phyloP scores from a whole-genome alignment of 2,888 invertebrate species.

The Unio pictorum region DNA sequence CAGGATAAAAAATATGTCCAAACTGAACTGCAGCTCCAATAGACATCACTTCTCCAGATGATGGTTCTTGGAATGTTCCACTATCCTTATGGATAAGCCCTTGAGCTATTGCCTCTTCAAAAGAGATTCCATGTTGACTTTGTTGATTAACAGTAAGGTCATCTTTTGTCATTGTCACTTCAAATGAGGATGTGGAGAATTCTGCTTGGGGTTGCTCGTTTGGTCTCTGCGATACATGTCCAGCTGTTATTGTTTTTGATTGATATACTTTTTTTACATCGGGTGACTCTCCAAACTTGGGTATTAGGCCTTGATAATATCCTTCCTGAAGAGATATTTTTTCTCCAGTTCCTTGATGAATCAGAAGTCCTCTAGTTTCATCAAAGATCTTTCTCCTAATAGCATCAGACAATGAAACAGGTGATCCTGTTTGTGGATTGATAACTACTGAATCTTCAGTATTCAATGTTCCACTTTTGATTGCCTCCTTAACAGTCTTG shows the following conservation, averaged over 20 bases:
- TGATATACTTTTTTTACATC: too few species aligned
- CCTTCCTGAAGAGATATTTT: constrained; percentile 86
- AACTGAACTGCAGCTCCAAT: constrained; percentile 75
- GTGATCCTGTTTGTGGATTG: constrained; percentile 78
- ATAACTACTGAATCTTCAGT: constrained; percentile 49
- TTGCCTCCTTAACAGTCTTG: constrained; percentile 72
- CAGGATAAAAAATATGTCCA: constrained; percentile 81
- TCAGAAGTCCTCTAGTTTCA: constrained; percentile 84
- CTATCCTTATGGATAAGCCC: constrained; percentile 77
- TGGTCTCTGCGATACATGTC: constrained; percentile 18
- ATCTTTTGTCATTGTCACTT: constrained; percentile 22
- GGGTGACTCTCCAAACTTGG: constrained; percentile 40
- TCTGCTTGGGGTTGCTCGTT: neutral
- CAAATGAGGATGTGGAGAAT: neutral
- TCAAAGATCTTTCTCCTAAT: constrained; percentile 92
- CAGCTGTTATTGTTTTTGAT: constrained; percentile 28
- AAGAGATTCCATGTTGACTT: constrained; percentile 64
- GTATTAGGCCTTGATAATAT: constrained; percentile 72
- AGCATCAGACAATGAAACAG: constrained; percentile 89
- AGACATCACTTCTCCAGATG: constrained; percentile 61
- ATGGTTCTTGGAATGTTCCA: constrained; percentile 79
- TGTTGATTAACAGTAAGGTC: constrained; percentile 26
- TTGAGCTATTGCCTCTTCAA: constrained; percentile 78
- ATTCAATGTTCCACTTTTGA: constrained; percentile 73
- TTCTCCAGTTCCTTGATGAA: constrained; percentile 77